These are phyloP conservation scores for Cladorhizidae sp. DNA, from an alignment of 37 sponge, comb jelly and placozoan genomes.

Conservation along the genomic window DNA sequence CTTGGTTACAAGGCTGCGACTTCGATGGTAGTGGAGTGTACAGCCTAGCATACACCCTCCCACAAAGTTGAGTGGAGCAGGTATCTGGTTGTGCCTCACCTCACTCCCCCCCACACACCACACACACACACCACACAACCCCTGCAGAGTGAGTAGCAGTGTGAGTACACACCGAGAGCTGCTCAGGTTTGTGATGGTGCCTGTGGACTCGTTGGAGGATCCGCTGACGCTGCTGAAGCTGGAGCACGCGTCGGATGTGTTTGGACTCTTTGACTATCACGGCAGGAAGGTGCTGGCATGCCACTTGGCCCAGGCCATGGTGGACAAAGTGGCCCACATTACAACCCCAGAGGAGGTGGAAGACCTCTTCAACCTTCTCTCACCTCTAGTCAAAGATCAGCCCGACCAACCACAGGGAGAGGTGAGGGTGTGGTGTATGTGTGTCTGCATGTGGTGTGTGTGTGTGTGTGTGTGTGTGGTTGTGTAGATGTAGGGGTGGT, in stretches of 20 bases:
- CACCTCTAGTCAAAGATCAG: slow-evolving; percentile 82
- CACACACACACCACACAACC: neutral
- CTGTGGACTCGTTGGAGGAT: slow-evolving; percentile 86
- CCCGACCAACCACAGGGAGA: slow-evolving; percentile 75
- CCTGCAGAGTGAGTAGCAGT: slow-evolving; percentile 62
- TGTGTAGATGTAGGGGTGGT: too few species aligned
- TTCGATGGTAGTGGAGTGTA: too few species aligned
- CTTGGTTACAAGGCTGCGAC: too few species aligned
- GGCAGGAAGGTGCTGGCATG: slow-evolving; percentile 80
- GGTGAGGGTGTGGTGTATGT: slow-evolving; percentile 33
- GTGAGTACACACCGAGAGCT: slow-evolving; percentile 59
- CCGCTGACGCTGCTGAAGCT: slow-evolving; percentile 88
- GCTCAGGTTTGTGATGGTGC: slow-evolving; percentile 76
- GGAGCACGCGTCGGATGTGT: slow-evolving; percentile 60
- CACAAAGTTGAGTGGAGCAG: too few species aligned
- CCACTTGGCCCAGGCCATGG: slow-evolving; percentile 67
- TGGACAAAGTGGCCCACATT: slow-evolving; percentile 72
- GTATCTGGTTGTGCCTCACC: too few species aligned
- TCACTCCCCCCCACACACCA: neutral
- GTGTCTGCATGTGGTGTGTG: too few species aligned
- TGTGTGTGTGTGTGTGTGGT: too few species aligned
- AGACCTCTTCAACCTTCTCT: slow-evolving; percentile 71
- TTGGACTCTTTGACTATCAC: slow-evolving; percentile 62
- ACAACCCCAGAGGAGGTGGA: slow-evolving; percentile 83
- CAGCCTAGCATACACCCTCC: too few species aligned